phyloP scores from a whole-genome alignment of 1,140 invertebrate genomes.

The fruit fly (Drosophila melanogaster) region DNA sequence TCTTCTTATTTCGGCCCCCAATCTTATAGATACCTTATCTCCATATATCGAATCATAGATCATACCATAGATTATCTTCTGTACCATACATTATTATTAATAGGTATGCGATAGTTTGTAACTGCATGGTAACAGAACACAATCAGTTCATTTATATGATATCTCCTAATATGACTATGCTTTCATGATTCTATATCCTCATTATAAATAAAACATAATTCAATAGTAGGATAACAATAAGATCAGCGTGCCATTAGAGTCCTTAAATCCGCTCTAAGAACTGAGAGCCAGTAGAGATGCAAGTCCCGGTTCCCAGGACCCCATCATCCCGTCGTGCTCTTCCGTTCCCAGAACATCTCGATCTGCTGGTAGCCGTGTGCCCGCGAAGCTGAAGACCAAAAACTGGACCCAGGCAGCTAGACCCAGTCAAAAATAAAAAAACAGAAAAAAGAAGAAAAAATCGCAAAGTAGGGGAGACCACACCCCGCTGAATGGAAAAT shows the following conservation, averaged over 20 bases:
- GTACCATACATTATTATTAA: no score
- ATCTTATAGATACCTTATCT: no score
- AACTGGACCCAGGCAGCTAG: constrained; percentile 44
- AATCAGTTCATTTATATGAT: no score
- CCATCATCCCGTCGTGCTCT: background rate
- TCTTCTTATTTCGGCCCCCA: no score
- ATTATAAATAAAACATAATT: no score
- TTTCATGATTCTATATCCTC: no score
- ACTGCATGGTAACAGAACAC: no score
- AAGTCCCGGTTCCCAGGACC: constrained; percentile 27
- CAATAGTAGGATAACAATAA: no score
- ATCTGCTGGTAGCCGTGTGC: constrained; percentile 38
- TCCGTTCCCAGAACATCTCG: constrained; percentile 2
- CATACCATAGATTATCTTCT: no score
- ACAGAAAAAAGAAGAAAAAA: background rate
- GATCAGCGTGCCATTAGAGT: background rate
- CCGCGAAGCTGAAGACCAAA: constrained; percentile 2
- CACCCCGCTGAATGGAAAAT: constrained; percentile 17
- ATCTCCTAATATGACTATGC: no score
- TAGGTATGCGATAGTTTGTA: no score
- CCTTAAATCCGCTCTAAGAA: background rate
- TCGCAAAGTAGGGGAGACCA: constrained; percentile 23
- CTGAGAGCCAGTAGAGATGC: background rate
- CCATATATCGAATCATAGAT: no score
- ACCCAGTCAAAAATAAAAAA: background rate